Conservation (phyloP, 2,113 vertebrate species). For the Eubucco bourcierii region DNA sequence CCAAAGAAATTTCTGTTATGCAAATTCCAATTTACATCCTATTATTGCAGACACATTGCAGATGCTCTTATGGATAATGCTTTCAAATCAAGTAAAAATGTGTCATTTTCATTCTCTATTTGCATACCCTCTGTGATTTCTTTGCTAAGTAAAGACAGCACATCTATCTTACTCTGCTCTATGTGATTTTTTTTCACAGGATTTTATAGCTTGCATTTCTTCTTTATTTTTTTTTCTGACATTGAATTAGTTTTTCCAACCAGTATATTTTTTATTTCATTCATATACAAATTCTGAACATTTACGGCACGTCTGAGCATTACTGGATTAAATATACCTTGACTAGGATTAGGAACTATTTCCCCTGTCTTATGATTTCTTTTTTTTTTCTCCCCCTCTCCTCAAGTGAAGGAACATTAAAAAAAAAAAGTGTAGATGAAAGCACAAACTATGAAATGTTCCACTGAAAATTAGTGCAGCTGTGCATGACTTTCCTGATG, state of each 20-base stretch:
- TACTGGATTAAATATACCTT: constrained; percentile 13
- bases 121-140: constrained; percentile 55
- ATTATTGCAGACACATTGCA: constrained; percentile 54
- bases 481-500: neutral
- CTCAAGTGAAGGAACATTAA: neutral
- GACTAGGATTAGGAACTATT: constrained; percentile 2
- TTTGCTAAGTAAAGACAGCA: constrained; percentile 38
- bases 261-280: constrained; percentile 37
- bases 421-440: neutral
- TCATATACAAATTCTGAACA: constrained; percentile 22
- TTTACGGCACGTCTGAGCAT: neutral
- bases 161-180: constrained; percentile 30
- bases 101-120: constrained; percentile 53
- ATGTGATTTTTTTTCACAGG: neutral
- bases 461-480: neutral
- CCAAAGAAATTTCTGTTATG: constrained; percentile 26
- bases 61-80: constrained; percentile 60
- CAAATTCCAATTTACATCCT: constrained; percentile 56
- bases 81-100: constrained; percentile 49
- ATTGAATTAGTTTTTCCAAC: neutral
- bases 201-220: constrained; percentile 34
- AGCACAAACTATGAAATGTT: constrained; percentile 1
- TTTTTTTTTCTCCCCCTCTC: neutral
- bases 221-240: constrained; percentile 17
- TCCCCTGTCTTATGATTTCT: neutral